Base-by-base conservation (phyloP, 1,140 invertebrate species). In the Calephelis nemesis region DNA sequence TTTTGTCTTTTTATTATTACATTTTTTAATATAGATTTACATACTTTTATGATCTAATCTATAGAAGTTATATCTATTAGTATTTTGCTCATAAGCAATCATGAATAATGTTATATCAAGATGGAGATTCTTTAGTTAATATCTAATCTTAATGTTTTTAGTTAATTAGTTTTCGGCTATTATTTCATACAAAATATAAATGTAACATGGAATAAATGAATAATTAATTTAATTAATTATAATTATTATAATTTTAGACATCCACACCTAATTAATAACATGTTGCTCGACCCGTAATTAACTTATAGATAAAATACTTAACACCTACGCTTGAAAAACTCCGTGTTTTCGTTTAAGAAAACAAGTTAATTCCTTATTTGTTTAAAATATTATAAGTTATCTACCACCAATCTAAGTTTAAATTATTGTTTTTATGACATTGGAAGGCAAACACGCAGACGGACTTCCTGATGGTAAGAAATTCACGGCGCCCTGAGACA, bases 71-170 rank as follows among this genome's bases (percentile, higher is more conserved):
- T 58, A 39, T 58, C 54, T 19, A 58, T 12, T 15, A 58, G 10
- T 30, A 10, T 60, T n/a, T 45, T 45, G 3, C 42, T 45, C 8
- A 5, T 45, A 9, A 45, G 42, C 42, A 1, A 15, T 40, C 30
- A 60, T 60, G 30, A 58, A 58, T 6, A 39, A 4, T 58, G 6
- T 58, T 58, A 58, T 58, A 15, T 10, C 52, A 5, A 58, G 19
- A 30, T 39, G 10, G 19, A 58, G 5, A 39, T 58, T 30, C 6
- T 39, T 15, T 10, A 58, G 19, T 58, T 39, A 12, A 58, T 39
- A 58, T 58, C 15, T 58, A 30, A 58, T 58, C 54, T 58, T 58
- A 58, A 58, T 58, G 54, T 30, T 58, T 30, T 39, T 10, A 30
- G 19, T 12, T 30, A 45, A 58, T 12, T 39, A 58, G 19, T 58